Conservation (phyloP, 2,113 vertebrate species). For the Varanus salvator region DNA sequence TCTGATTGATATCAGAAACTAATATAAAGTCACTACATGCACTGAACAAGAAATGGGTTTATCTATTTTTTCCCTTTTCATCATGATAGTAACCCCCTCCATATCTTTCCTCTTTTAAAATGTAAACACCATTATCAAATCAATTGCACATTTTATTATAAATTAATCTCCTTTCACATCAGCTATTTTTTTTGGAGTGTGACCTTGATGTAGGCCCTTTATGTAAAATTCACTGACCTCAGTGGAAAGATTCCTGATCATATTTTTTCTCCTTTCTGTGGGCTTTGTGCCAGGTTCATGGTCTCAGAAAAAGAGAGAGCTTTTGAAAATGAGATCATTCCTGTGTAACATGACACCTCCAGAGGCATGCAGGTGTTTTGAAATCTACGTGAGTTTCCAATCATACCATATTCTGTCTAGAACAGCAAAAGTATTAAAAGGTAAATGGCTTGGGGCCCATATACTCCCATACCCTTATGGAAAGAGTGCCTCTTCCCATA, state of each 20-base stretch:
- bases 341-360: neutral
- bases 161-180: constrained; percentile 15
- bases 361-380: neutral
- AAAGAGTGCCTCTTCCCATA: too few relatives aligned
- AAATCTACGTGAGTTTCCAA: neutral
- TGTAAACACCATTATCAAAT: constrained; percentile 30
- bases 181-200: neutral
- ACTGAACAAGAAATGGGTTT: neutral
- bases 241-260: fast-evolving
- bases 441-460: neutral
- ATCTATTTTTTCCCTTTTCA: neutral
- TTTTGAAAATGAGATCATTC: neutral
- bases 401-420: neutral
- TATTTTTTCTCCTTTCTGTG: neutral
- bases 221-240: neutral
- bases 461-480: too few relatives aligned
- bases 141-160: constrained; percentile 7
- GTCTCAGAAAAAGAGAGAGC: neutral
- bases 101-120: constrained; percentile 26
- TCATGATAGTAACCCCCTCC: neutral
- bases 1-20: neutral
- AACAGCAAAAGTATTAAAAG: neutral
- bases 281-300: neutral
- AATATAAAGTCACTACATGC: neutral
- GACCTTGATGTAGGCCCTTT: neutral